Evolutionary conservation across 2,797 vertebrate genomes (phyloP).

Genomic region (Mormyrops boulengeri): DNA sequence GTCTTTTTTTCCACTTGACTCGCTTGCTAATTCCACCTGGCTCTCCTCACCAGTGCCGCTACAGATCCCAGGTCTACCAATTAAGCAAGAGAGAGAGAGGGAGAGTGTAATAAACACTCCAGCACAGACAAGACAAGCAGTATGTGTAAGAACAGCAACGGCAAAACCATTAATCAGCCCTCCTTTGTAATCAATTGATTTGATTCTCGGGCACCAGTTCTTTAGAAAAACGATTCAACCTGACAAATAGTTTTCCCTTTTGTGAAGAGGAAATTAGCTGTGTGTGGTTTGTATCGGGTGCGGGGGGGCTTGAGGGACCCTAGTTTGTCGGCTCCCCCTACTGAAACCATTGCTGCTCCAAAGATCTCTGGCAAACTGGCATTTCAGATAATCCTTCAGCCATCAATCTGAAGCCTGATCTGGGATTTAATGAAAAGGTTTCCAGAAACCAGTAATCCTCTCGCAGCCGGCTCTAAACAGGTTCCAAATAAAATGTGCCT

Average conservation of each 20-base stretch:
- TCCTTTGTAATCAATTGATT: conserved; percentile 25
- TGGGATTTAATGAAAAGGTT: neutral
- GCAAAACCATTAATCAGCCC: conserved; percentile 1
- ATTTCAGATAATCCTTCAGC: neutral
- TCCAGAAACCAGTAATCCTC: neutral
- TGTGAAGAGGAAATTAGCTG: neutral
- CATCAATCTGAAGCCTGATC: neutral
- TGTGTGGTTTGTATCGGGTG: neutral
- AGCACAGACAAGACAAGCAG: neutral
- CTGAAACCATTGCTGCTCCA: neutral
- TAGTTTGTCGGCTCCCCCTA: neutral
- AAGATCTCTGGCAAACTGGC: neutral
- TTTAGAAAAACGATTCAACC: neutral
- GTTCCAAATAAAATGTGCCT: conserved; percentile 1
- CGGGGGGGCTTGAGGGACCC: neutral
- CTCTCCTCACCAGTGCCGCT: neutral
- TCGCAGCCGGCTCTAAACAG: neutral
- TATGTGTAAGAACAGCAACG: neutral
- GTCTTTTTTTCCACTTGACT: neutral
- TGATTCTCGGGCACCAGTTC: neutral
- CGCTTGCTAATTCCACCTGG: neutral
- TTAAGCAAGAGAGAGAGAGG: neutral
- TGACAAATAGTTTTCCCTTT: conserved; percentile 1
- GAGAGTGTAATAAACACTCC: neutral
- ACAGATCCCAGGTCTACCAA: neutral